Evolutionary conservation across 1,140 invertebrate species (phyloP).

Genomic region (Drosophila asahinai): DNA sequence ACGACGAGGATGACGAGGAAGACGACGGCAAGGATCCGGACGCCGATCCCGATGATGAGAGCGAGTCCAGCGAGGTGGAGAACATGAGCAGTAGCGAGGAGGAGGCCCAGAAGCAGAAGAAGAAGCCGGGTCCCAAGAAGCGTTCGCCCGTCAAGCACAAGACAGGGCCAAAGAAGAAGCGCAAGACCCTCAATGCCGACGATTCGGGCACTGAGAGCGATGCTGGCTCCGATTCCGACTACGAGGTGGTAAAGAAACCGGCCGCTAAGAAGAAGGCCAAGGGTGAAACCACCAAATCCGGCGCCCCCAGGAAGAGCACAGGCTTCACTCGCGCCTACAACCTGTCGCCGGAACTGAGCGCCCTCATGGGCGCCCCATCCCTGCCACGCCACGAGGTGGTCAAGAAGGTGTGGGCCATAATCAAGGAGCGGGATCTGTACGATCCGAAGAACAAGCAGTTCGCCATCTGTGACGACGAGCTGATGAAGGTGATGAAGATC

Average conservation of each 20-base stretch:
- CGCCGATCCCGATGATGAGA: constrained; percentile 87
- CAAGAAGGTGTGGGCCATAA: constrained; percentile 96
- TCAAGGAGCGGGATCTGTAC: constrained; percentile 96
- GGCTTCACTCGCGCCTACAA: constrained; percentile 93
- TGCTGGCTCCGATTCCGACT: constrained; percentile 92
- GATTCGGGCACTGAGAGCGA: constrained; percentile 89
- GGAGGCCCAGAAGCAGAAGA: constrained; percentile 61
- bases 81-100: constrained; percentile 85
- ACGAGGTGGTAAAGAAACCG: constrained; percentile 88
- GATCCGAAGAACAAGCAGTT: constrained; percentile 97
- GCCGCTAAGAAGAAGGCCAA: constrained; percentile 74
- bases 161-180: constrained; percentile 86
- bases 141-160: constrained; percentile 84
- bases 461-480: constrained; percentile 96
- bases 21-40: constrained; percentile 86
- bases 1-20: constrained; percentile 86
- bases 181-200: constrained; percentile 84
- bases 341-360: constrained; percentile 94
- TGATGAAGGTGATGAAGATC: constrained; percentile 95
- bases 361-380: constrained; percentile 92
- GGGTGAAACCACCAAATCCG: constrained; percentile 78
- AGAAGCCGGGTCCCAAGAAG: constrained; percentile 84
- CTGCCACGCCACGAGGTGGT: constrained; percentile 97
- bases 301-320: constrained; percentile 86
- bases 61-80: constrained; percentile 86